A percentile compares a stretch with the other conserved stretches of the same genome.
Conservation (phyloP, 2,797 vertebrate genomes). For the Bovichtus variegatus region DNA sequence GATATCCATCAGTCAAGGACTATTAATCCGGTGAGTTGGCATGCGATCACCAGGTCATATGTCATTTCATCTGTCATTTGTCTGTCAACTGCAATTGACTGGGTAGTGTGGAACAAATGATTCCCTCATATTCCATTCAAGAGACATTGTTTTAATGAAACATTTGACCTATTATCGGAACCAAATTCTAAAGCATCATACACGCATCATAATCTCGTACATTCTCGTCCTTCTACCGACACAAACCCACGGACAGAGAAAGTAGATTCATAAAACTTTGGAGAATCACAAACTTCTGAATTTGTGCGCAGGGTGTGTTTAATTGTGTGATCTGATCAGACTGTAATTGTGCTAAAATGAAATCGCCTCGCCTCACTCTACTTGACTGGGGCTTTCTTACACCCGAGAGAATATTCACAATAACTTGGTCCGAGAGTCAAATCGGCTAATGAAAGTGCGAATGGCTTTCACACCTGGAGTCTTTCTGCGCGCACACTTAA, state of each 20-base stretch:
- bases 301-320: constrained; percentile 31
- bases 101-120: constrained; percentile 27
- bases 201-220: neutral
- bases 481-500: constrained; percentile 20
- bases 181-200: constrained; percentile 17
- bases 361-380: constrained; percentile 39
- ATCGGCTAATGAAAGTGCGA: constrained; percentile 47
- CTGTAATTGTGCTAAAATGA: constrained; percentile 60
- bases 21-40: constrained; percentile 49
- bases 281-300: constrained; percentile 34
- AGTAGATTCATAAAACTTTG: constrained; percentile 16
- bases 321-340: constrained; percentile 48
- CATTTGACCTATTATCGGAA: neutral
- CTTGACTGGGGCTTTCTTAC: constrained; percentile 17
- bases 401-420: constrained; percentile 49
- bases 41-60: constrained; percentile 29
- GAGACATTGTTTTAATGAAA: constrained; percentile 15
- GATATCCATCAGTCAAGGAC: constrained; percentile 40
- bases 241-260: neutral
- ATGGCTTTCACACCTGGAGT: constrained; percentile 30
- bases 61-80: constrained; percentile 46
- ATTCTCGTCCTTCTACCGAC: neutral
- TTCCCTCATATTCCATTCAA: constrained; percentile 15
- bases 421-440: constrained; percentile 30
- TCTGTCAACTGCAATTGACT: constrained; percentile 39